A percentile compares a stretch with the other conserved stretches of the same genome.
Evolutionary conservation across 2,888 invertebrate species (phyloP).

Genomic region (Dione juno): DNA sequence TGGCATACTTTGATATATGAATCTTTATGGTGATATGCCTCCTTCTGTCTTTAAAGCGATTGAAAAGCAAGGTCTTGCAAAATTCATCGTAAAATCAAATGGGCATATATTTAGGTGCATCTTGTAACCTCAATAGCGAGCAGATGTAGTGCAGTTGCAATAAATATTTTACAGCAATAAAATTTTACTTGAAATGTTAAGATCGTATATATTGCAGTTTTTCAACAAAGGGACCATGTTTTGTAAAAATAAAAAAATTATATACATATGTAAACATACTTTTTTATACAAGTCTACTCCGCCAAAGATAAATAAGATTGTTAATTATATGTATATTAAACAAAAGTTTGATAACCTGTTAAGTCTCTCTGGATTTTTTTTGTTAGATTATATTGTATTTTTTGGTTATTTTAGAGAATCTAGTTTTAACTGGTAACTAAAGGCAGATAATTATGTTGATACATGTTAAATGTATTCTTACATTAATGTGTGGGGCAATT

Average conservation of each 20-base stretch:
- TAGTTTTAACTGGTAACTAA: no score
- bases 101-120: slow-evolving; percentile 37
- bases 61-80: slow-evolving; percentile 35
- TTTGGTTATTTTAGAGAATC: no score
- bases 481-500: no score
- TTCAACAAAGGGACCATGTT: neutral
- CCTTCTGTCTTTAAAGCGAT: slow-evolving; percentile 20
- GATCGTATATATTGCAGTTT: neutral
- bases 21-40: neutral
- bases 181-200: slow-evolving; percentile 10
- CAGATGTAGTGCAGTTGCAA: slow-evolving; percentile 34
- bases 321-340: no score
- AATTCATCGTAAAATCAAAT: slow-evolving; percentile 39
- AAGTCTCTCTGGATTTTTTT: no score
- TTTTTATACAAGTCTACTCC: no score
- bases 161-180: slow-evolving; percentile 35
- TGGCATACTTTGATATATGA: neutral
- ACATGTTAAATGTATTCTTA: no score
- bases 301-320: no score
- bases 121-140: slow-evolving; percentile 38
- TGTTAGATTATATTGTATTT: no score
- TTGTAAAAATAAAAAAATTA: neutral
- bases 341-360: no score
- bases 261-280: no score
- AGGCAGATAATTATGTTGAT: no score